phyloP scores from a whole-genome alignment of 1,140 invertebrate genomes.

The Lerema accius region DNA sequence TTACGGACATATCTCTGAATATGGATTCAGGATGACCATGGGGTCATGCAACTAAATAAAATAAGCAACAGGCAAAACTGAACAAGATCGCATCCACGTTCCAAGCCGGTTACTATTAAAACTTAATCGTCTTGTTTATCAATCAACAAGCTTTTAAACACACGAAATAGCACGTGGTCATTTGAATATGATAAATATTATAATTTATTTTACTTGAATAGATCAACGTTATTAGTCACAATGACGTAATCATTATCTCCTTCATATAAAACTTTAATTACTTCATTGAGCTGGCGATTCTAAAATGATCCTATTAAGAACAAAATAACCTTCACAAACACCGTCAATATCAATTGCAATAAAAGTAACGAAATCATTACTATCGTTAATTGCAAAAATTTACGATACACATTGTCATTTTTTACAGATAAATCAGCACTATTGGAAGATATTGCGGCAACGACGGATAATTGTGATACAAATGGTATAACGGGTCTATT shows the following conservation, averaged over 20 bases:
- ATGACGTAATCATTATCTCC: not conserved
- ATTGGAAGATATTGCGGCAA: constrained; percentile 15
- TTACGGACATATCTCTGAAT: no score
- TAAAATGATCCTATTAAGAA: not conserved
- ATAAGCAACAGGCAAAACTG: no score
- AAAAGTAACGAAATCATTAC: not conserved
- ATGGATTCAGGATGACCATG: no score
- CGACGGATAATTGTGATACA: not conserved
- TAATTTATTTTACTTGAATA: no score
- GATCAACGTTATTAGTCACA: not conserved
- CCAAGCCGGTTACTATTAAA: no score
- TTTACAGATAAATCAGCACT: constrained; percentile 16
- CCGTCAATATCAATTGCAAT: not conserved
- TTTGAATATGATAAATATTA: not conserved
- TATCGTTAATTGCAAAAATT: not conserved
- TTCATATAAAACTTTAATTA: not conserved
- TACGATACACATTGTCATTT: constrained; percentile 2
- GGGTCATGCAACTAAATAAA: no score
- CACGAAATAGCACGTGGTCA: not conserved
- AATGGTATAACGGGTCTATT: constrained; percentile 34
- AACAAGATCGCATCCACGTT: no score
- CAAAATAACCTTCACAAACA: not conserved
- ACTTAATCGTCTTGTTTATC: no score
- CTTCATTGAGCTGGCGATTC: not conserved
- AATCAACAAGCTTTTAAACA: no score